Evolutionary conservation across 1,140 invertebrate genomes (phyloP), one percentile per base, ranked within the genome.

Genomic region (Brachionus rotundiformis): DNA sequence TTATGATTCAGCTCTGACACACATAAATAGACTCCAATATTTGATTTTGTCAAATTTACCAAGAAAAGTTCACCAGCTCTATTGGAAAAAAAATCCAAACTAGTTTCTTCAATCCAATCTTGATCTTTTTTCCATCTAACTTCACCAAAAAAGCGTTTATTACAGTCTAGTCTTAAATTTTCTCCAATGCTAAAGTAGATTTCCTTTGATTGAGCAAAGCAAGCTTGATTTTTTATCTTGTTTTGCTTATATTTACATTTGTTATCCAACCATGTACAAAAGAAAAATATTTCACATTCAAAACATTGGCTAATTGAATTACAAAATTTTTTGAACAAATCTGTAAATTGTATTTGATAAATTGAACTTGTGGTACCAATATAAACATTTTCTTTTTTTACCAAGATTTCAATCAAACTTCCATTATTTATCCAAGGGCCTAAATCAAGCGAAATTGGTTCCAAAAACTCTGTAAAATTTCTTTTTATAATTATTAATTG

Each of bases 121-220:
- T 47, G 10, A 73, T 73, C 13, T 73, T 73, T 73, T 44, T 73
- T 73, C 68, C 68, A 73, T 44, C 19, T 39, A 5, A 23, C 44
- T 25, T 19, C 8, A 6, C 16, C 23, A 41, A 13, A 1, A 16
- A 36, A 39, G 13, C 41, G 7, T 73, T 73, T 16, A 8, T 25
- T 73, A 25, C 36, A 41, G 10, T 73, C 68, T 27, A 41, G 25
- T 39, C n/a, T 73, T 27, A 73, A 25, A 68, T 68, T 68, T 39
- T 68, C 29, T 16, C 68, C 36, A 3, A 25, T 5, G 13, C 19
- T 73, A 44, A 25, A 41, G 44, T 27, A 44, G 25, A 44, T 47
- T 73, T 23, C 16, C 11, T 25, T 11, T 11, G 11, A 11, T 44
- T 73, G 16, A 1, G 5, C 25, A 19, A 27, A 19, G 5, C 16